Percentiles rank a stretch among this genome's conserved stretches.
Evolutionary conservation across 2,888 invertebrate genomes (phyloP).

Genomic region (Eurois occulta): DNA sequence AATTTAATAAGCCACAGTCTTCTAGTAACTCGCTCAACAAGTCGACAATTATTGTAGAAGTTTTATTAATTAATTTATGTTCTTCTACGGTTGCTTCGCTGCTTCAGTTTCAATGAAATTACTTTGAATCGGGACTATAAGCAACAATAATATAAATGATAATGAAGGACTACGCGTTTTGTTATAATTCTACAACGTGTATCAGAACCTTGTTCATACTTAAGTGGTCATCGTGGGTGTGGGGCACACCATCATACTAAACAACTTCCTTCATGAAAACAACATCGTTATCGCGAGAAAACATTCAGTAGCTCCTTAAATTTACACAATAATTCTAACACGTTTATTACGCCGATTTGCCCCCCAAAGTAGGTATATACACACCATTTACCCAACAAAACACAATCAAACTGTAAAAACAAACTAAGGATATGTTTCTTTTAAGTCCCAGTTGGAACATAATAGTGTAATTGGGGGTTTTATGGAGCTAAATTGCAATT

Average conservation of each 20-base stretch:
- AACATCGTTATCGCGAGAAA: too few species aligned
- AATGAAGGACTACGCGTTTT: neutral
- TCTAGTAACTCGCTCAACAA: slow-evolving; percentile 34
- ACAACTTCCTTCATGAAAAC: too few species aligned
- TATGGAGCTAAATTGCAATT: slow-evolving; percentile 37
- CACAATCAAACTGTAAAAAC: neutral
- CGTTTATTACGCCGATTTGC: too few species aligned
- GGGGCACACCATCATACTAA: neutral
- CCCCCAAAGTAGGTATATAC: too few species aligned
- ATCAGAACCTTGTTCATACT: neutral
- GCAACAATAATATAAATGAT: neutral
- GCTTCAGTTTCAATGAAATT: neutral
- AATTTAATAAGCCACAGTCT: slow-evolving; percentile 38
- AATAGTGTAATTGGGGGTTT: slow-evolving; percentile 42
- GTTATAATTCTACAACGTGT: neutral
- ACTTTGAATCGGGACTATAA: neutral
- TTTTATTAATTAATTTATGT: slow-evolving; percentile 5
- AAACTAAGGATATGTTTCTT: neutral
- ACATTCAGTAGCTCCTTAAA: too few species aligned
- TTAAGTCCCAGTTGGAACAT: slow-evolving; percentile 29
- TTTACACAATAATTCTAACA: too few species aligned
- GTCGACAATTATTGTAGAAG: slow-evolving; percentile 30
- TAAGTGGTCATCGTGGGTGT: neutral
- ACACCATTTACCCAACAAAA: too few species aligned
- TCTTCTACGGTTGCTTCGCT: slow-evolving; percentile 6